Base-by-base conservation (phyloP, 2,888 invertebrate species). In the Drosophila barbarae region DNA sequence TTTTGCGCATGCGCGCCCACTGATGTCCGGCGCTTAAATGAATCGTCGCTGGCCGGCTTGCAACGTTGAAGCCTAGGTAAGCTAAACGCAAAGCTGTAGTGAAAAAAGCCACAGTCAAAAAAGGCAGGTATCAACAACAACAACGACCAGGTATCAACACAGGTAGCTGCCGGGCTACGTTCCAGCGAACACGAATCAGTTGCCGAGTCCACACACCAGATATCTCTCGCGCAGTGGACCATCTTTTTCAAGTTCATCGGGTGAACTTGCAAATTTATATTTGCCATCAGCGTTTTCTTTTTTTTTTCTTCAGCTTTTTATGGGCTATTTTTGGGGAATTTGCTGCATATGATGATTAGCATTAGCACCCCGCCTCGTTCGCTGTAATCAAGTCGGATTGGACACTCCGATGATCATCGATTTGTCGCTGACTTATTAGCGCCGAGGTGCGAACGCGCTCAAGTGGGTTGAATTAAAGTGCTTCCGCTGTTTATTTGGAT, bases 241-340 rank as follows among this genome's bases (percentile, higher is more conserved):
- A 49, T 53, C 72, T 41, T 52, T 84, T 81, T 85, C 85, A 81
- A 81, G 85, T 84, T 85, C 84, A 81, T 67, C 61, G 56, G 53
- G 34, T 85, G 81, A 85, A 81, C 84, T 84, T 81, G 84, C 85
- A 36, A 76, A 85, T 75, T 69, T 76, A 36, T 36, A 15, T 18
- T 39, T 23, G 32, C 46, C 69, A 64, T 72, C 66, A 51, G 60
- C 63, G 47, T 57, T 68, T 67, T 49, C 12, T 18, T n/a, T 28
- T 28, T 30, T 30, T 21, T 46, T 30, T 30, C 36, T 2, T 42
- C 5, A 0, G n/a, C 34, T 46, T 47, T 55, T 54, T 55, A 51
- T 60, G 15, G 50, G 57, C 66, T 63, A 64, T 76, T 77, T 68
- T 64, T 52, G 50, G 70, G 70, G 63, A 66, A 69, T 59, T 69